These are phyloP conservation scores for Acronicta psi DNA, from an alignment of 2,888 invertebrate genomes.

Conservation along the genomic window DNA sequence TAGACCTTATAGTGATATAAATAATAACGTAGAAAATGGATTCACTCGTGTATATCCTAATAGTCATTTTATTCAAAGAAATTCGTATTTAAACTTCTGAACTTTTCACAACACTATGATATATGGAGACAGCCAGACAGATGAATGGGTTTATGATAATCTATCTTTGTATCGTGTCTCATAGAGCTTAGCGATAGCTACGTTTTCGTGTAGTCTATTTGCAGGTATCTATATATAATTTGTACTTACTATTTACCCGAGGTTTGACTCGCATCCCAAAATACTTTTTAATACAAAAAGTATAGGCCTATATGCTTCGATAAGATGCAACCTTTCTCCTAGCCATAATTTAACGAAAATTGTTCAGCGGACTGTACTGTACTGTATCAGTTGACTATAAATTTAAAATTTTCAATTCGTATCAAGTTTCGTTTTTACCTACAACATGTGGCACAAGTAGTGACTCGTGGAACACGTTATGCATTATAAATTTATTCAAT, in stretches of 20 bases:
- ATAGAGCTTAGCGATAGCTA: neutral
- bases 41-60: too few species aligned
- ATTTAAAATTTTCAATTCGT: neutral
- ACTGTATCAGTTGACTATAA: too few species aligned
- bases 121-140: slow-evolving; percentile 22
- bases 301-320: too few species aligned
- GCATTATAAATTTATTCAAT: neutral
- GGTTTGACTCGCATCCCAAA: too few species aligned
- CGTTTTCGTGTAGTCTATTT: neutral
- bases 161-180: slow-evolving; percentile 4
- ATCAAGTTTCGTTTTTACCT: neutral
- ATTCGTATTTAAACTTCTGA: neutral
- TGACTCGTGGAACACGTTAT: neutral
- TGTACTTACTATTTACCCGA: too few species aligned
- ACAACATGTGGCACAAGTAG: neutral
- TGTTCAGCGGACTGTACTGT: too few species aligned
- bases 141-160: slow-evolving; percentile 14
- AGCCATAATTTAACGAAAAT: too few species aligned
- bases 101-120: slow-evolving; percentile 2
- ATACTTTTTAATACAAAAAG: too few species aligned
- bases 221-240: neutral
- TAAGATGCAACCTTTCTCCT: too few species aligned
- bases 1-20: too few species aligned
- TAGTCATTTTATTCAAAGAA: neutral
- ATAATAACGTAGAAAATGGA: too few species aligned